Evolutionary conservation across 1,140 invertebrate species (phyloP).

Genomic region (Planococcus citri): DNA sequence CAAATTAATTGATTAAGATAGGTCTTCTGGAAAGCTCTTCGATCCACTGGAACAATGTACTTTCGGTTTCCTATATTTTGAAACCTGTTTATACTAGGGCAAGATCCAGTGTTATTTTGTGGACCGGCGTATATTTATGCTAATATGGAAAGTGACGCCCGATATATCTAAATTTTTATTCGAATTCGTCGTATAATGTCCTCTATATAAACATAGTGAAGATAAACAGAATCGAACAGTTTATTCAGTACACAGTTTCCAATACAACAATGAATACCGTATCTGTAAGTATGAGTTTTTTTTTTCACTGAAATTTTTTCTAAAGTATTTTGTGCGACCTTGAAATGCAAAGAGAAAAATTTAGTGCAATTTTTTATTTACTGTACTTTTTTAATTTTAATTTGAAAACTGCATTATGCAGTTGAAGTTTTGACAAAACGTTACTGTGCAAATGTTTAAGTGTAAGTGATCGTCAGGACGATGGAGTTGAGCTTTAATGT

Average conservation of each 20-base stretch:
- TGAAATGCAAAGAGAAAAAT: slow-evolving; percentile 6
- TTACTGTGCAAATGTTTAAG: too few relatives aligned
- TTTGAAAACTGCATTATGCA: too few relatives aligned
- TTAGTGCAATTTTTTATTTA: neutral
- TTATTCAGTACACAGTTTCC: neutral
- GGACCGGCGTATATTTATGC: slow-evolving; percentile 4
- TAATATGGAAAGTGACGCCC: slow-evolving; percentile 15
- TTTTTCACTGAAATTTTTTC: neutral
- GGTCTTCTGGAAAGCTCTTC: slow-evolving; percentile 14
- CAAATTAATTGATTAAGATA: slow-evolving; percentile 15
- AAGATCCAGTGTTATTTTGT: slow-evolving; percentile 20
- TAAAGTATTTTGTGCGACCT: neutral
- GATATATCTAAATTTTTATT: slow-evolving; percentile 9
- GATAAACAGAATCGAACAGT: slow-evolving; percentile 5
- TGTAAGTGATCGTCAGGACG: too few relatives aligned
- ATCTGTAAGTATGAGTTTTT: neutral
- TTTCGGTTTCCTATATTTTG: slow-evolving; percentile 18
- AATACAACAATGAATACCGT: neutral
- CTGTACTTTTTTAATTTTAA: too few relatives aligned
- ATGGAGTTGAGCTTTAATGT: too few relatives aligned
- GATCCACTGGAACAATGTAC: neutral
- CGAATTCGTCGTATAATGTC: neutral
- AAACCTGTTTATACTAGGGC: slow-evolving; percentile 16
- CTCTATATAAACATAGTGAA: slow-evolving; percentile 8
- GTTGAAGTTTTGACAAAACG: too few relatives aligned